Evolutionary conservation across 1,140 invertebrate genomes (phyloP).

Genomic region (Phthorimaea operculella): DNA sequence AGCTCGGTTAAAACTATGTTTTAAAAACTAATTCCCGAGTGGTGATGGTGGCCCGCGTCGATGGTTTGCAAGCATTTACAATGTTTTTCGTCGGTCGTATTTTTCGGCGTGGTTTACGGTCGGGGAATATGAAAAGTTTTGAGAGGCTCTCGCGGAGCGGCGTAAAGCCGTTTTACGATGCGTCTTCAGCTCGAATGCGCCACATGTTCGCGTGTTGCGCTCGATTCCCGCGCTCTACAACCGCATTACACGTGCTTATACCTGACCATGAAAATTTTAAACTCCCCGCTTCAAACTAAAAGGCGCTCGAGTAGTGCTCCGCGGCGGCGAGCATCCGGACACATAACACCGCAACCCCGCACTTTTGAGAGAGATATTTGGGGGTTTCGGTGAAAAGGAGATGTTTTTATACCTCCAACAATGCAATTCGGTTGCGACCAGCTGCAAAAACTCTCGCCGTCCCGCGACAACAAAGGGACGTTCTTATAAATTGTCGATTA

Average conservation of each 20-base stretch:
- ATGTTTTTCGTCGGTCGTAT: constrained; percentile 66
- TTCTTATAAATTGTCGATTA: constrained; percentile 65
- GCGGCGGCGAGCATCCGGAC: constrained; percentile 18
- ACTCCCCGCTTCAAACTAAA: constrained; percentile 50
- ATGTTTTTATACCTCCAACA: constrained; percentile 38
- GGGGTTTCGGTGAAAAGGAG: constrained; percentile 31
- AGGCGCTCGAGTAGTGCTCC: constrained; percentile 19
- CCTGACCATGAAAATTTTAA: constrained; percentile 66
- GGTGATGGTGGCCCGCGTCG: constrained; percentile 40
- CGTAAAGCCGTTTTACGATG: constrained; percentile 66
- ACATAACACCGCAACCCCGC: constrained; percentile 23
- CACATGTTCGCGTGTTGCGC: constrained; percentile 54
- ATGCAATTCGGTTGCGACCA: constrained; percentile 34
- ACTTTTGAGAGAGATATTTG: constrained; percentile 20
- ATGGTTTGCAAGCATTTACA: constrained; percentile 61
- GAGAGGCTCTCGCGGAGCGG: constrained; percentile 57
- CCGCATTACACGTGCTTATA: constrained; percentile 57
- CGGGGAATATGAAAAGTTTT: constrained; percentile 66
- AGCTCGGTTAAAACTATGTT: constrained; percentile 57
- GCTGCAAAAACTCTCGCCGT: constrained; percentile 47
- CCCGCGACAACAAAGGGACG: constrained; percentile 47
- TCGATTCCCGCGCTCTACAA: constrained; percentile 51
- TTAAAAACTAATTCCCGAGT: constrained; percentile 58
- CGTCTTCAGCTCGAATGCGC: constrained; percentile 61
- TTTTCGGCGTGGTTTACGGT: constrained; percentile 63